Evolutionary conservation across 2,113 vertebrate species (phyloP).

Genomic region (Oncorhynchus tshawytscha): DNA sequence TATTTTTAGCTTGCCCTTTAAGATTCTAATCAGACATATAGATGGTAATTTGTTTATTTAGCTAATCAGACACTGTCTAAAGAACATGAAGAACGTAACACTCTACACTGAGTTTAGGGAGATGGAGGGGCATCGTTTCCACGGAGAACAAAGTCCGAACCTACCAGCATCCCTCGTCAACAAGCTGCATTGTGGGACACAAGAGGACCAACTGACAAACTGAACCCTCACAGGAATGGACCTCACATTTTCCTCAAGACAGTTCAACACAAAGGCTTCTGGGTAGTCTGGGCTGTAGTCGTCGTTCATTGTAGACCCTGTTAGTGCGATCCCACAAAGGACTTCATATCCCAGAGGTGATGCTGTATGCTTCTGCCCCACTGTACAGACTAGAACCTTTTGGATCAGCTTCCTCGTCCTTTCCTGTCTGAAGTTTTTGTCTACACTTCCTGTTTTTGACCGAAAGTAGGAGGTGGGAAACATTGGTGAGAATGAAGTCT

Average conservation of each 20-base stretch:
- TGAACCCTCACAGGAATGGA: background rate
- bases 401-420: constrained; percentile 9
- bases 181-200: constrained; percentile 21
- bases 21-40: constrained; percentile 45
- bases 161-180: constrained; percentile 31
- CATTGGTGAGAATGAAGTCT: too few relatives aligned
- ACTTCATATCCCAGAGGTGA: constrained; percentile 16
- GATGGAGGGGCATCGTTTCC: constrained; percentile 20
- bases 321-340: background rate
- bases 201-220: background rate
- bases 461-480: too few relatives aligned
- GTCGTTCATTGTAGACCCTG: background rate
- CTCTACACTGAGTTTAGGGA: constrained; percentile 43
- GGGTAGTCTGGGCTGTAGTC: constrained; percentile 21
- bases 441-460: constrained; percentile 3
- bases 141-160: constrained; percentile 31
- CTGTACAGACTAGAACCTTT: constrained; percentile 45
- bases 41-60: constrained; percentile 57
- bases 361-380: background rate
- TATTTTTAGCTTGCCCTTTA: constrained; percentile 65
- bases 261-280: constrained; percentile 8
- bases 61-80: constrained; percentile 35
- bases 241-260: background rate
- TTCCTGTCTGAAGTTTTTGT: constrained; percentile 4
- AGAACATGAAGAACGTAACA: constrained; percentile 33